Evolutionary conservation across 2,888 invertebrate species (phyloP).

Genomic region (Pterobdella sp.): DNA sequence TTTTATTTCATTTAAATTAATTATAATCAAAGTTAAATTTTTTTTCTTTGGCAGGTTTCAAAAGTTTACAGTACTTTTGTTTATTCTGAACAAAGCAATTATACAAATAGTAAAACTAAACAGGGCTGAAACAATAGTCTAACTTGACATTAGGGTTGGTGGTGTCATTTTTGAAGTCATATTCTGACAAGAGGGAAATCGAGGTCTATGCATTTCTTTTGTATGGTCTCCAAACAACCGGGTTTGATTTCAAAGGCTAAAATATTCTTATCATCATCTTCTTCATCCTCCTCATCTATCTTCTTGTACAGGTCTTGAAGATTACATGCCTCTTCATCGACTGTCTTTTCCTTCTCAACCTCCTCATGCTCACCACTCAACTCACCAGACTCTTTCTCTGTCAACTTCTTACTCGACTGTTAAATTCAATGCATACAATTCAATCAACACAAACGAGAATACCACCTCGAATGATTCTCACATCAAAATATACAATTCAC

Average conservation of each 20-base stretch:
- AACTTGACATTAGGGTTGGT: conserved; percentile 90
- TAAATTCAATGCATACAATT: no score
- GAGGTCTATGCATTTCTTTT: conserved; percentile 88
- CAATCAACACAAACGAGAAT: no score
- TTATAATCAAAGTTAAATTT: no score
- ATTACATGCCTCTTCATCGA: conserved; percentile 66
- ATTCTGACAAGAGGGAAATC: conserved; percentile 94
- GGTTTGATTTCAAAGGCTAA: conserved; percentile 86
- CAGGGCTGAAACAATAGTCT: conserved; percentile 42
- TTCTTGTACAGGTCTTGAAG: conserved; percentile 91
- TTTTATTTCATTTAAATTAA: no score
- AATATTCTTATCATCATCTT: conserved; percentile 75
- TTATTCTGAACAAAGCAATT: no score
- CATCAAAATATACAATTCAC: no score
- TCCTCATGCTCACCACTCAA: no score
- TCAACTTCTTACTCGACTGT: background rate
- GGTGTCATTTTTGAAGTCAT: conserved; percentile 92
- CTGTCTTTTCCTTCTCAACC: background rate
- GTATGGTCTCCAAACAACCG: conserved; percentile 90
- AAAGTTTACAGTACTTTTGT: no score
- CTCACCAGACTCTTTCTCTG: background rate
- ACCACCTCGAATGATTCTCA: no score
- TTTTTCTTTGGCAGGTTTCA: no score
- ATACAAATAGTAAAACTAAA: no score
- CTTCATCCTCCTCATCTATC: conserved; percentile 68